Evolutionary conservation across 2,113 vertebrate genomes (phyloP), one percentile per base, ranked within the genome.

Genomic region (Erinaceus europaeus): DNA sequence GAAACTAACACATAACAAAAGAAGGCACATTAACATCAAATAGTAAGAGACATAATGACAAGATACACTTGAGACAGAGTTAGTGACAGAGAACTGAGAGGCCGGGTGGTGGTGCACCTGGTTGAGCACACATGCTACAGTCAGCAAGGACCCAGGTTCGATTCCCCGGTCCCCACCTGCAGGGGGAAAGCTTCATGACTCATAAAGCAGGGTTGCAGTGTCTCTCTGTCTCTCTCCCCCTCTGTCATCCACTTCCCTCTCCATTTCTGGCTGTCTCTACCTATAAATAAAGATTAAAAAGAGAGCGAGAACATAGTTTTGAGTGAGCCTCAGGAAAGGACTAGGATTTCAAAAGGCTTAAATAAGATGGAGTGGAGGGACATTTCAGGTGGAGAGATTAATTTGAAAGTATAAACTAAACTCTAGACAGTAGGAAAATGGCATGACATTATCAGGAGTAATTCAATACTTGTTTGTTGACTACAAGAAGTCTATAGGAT

Each of bases 11-110:
- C 32, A 67, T 23, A 81, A 17, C 25, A 61, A 82, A 13, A 73
- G 52, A 82, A 79, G 88, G 38, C 52, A 78, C 74, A 73, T 5
- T 32, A 59, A 57, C 38, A 32, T 72, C 65, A 92, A 87, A 59
- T 50, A 32, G 84, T 13, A n/a, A 71, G 59, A 40, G 61, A 74
- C 57, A 64, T 38, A 55, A n/a, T n/a, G 10, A 57, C 5, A 81
- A 61, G 67, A 72, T 59, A 42, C 17, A 52, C 14, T 71, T 25
- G 29, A 84, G 6, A 32, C 55, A 10, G 21, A 72, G 7, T 9
- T 6, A 68, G 9, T 17, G 23, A 84, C 4, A 73, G 17, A n/a
- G n/a, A n/a, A n/a, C n/a, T n/a, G n/a, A n/a, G n/a, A n/a, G n/a
- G n/a, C n/a, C n/a, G n/a, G n/a, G n/a, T n/a, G n/a, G n/a, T n/a